Evolutionary conservation across 2,113 vertebrate genomes (phyloP).

Genomic region (Aegithalos caudatus): DNA sequence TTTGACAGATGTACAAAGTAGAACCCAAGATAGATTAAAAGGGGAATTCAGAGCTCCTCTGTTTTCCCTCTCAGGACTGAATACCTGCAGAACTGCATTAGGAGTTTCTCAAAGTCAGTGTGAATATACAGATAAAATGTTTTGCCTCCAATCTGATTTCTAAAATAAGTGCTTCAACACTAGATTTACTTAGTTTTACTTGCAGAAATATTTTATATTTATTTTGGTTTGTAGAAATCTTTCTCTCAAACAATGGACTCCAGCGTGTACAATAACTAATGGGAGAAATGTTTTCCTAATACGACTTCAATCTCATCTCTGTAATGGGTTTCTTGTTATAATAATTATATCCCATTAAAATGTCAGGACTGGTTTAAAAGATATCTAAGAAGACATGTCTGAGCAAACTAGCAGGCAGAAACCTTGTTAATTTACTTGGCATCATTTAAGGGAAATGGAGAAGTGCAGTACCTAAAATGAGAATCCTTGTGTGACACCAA

Average conservation of each 20-base stretch:
- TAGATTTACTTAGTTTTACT: not conserved
- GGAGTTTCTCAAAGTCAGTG: slow-evolving; percentile 7
- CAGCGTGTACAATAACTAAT: not conserved
- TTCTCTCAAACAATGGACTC: not conserved
- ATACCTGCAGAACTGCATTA: not conserved
- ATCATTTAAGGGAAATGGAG: not conserved
- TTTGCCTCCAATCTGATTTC: not conserved
- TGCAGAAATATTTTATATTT: not conserved
- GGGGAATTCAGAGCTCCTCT: not conserved
- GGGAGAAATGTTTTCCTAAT: slow-evolving; percentile 8
- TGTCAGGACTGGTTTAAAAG: slow-evolving; percentile 23
- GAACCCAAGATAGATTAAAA: not conserved
- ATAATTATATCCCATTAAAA: slow-evolving; percentile 50
- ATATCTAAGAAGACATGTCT: not conserved
- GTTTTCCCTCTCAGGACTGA: not conserved
- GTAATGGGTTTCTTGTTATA: not conserved
- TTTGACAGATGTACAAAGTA: not conserved
- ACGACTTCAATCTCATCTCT: not conserved
- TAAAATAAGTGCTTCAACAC: not conserved
- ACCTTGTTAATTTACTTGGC: slow-evolving; percentile 28
- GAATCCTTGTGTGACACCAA: not conserved
- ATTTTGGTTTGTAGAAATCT: not conserved
- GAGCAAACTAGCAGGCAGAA: slow-evolving; percentile 13
- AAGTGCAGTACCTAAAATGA: not conserved
- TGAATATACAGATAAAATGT: not conserved